Conservation (phyloP, 2,888 invertebrate species). For the Desoria tigrina region DNA sequence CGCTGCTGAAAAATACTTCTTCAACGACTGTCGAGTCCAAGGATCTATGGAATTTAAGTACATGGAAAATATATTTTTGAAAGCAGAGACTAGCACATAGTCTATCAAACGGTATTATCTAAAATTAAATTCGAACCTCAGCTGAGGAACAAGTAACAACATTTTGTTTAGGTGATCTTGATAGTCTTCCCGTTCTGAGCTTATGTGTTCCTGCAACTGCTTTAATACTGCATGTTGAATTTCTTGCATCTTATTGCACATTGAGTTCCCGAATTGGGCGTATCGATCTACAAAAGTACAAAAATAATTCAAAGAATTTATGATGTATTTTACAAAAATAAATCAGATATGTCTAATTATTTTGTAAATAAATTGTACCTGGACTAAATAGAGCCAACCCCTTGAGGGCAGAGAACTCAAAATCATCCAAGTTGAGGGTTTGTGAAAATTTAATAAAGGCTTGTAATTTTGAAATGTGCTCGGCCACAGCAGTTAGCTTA, state of each 20-base stretch:
- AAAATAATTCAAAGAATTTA: conserved; percentile 13
- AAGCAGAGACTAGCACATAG: too few relatives aligned
- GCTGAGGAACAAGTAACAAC: conserved; percentile 46
- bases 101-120: too few relatives aligned
- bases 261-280: conserved; percentile 38
- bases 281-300: conserved; percentile 39
- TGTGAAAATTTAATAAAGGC: conserved; percentile 43
- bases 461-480: conserved; percentile 45
- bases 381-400: conserved; percentile 80
- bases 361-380: conserved; percentile 59
- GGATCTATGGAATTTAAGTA: conserved; percentile 30
- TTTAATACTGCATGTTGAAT: conserved; percentile 39
- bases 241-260: conserved; percentile 43
- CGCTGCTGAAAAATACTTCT: conserved; percentile 87
- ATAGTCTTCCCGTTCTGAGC: conserved; percentile 38
- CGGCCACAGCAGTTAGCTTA: conserved; percentile 39
- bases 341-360: not conserved
- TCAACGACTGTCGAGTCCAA: conserved; percentile 63
- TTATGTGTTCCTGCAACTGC: conserved; percentile 45
- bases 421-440: conserved; percentile 64
- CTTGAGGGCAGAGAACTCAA: conserved; percentile 85
- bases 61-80: conserved; percentile 13
- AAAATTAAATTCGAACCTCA: conserved; percentile 40
- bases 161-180: conserved; percentile 38
- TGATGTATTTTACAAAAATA: not conserved